Evolutionary conservation across 2,888 invertebrate genomes (phyloP).

Genomic region (Pseudoips prasinana): DNA sequence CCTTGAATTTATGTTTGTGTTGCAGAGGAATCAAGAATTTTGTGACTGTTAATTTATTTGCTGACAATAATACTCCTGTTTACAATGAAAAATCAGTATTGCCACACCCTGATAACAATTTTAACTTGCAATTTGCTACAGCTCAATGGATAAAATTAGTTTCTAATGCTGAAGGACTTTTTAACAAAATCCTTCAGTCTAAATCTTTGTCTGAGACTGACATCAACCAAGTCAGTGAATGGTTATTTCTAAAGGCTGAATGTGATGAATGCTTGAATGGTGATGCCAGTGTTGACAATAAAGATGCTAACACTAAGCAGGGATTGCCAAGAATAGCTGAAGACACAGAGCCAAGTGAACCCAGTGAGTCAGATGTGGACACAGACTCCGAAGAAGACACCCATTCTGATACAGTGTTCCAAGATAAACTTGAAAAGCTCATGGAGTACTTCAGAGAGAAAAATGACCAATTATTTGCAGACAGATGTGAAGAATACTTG

Average conservation of each 20-base stretch:
- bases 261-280: conserved; percentile 90
- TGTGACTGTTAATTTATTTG: conserved; percentile 87
- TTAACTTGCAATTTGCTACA: conserved; percentile 91
- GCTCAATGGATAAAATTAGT: conserved; percentile 91
- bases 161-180: conserved; percentile 92
- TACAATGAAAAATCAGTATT: conserved; percentile 60
- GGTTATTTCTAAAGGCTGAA: conserved; percentile 93
- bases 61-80: conserved; percentile 83
- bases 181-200: conserved; percentile 87
- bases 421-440: conserved; percentile 86
- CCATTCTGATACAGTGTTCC: conserved; percentile 84
- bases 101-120: conserved; percentile 66
- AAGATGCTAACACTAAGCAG: conserved; percentile 66
- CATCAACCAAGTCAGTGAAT: conserved; percentile 88
- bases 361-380: conserved; percentile 83
- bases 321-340: conserved; percentile 76
- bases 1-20: conserved; percentile 85
- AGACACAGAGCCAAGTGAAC: conserved; percentile 82
- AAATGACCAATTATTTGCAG: conserved; percentile 85
- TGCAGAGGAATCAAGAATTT: conserved; percentile 86
- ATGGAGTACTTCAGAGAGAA: conserved; percentile 87
- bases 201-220: conserved; percentile 87
- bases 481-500: conserved; percentile 83
- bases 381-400: conserved; percentile 80
- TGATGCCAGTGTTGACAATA: conserved; percentile 74